Base-by-base conservation (phyloP, 2,113 vertebrate species). In the Siniperca chuatsi region DNA sequence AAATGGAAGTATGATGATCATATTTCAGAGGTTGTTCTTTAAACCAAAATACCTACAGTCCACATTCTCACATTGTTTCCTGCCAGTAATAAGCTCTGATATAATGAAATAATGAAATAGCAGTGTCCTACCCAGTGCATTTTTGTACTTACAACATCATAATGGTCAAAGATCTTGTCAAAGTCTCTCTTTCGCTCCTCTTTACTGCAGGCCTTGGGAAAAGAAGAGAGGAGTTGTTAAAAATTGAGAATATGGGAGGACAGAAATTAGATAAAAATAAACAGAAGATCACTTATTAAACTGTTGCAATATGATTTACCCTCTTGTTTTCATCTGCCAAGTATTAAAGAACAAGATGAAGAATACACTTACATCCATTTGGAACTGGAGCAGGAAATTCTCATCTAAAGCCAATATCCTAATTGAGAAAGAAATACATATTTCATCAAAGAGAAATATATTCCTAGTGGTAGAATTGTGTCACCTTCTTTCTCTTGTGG, bases 381-480 rank as follows among this genome's bases (percentile, higher is more conserved):
- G 93, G 91, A 99, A 99, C 62, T 99, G 97, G 44, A 99, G 96
- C 89, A 99, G 95, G 85, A 99, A 99, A 93, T 99, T 99, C 90
- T 99, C 98, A 81, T 98, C 95, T 57, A 99, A 95, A 0, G 97
- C 96, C 94, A 99, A 92, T 88, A 99, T 99, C 94, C 98, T 99
- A 62, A 79, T 65, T 25, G 61, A 35, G 12, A 64, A 72, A 81
- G 7, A 80, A 52, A 83, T 0, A n/a, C 0, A 72, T 20, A 35
- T 44, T 61, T 37, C 10, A 50, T 57, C 5, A 52, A 61, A 70
- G 1, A 57, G 5, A 69, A 46, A 57, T 23, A 42, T 18, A 21
- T 29, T 35, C 6, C 3, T 20, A 5, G 18, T 64, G 46, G 4
- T 80, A n/a, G 7, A 29, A 42, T 21, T 13, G 15, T 20, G 21